phyloP scores from a whole-genome alignment of 2,113 vertebrate species.

The Xiphophorus hellerii region DNA sequence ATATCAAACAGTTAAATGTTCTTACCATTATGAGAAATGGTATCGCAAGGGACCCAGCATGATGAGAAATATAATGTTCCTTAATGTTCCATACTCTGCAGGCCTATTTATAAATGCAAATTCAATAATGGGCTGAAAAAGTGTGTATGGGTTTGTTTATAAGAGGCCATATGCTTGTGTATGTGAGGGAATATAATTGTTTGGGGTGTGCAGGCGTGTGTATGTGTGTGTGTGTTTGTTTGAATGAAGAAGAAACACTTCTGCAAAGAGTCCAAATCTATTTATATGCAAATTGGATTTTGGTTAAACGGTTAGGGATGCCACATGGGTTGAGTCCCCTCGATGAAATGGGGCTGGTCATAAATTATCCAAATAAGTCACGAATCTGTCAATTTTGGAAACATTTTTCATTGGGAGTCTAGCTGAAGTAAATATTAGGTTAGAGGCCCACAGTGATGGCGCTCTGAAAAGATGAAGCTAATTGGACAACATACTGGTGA shows the following conservation, averaged over 20 bases:
- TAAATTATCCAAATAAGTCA: slow-evolving; percentile 88
- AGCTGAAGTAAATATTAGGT: slow-evolving; percentile 86
- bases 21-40: slow-evolving; percentile 39
- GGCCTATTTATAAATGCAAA: slow-evolving; percentile 57
- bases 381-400: slow-evolving; percentile 91
- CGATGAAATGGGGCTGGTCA: slow-evolving; percentile 82
- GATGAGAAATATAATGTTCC: slow-evolving; percentile 56
- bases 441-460: slow-evolving; percentile 72
- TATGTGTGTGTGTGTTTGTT: slow-evolving; percentile 8
- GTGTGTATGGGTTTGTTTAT: slow-evolving; percentile 13
- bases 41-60: slow-evolving; percentile 29
- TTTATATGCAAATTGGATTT: slow-evolving; percentile 95
- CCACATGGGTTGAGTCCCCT: slow-evolving; percentile 78
- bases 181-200: slow-evolving; percentile 4
- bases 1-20: slow-evolving; percentile 33
- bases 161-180: not conserved
- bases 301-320: slow-evolving; percentile 81
- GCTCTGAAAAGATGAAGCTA: slow-evolving; percentile 72
- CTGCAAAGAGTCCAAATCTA: slow-evolving; percentile 88
- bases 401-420: slow-evolving; percentile 81
- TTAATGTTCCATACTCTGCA: slow-evolving; percentile 46
- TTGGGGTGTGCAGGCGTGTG: not conserved
- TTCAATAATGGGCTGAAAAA: slow-evolving; percentile 50
- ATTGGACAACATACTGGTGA: slow-evolving; percentile 59
- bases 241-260: slow-evolving; percentile 59